phyloP scores from a whole-genome alignment of 1,140 invertebrate genomes.

The Oedothorax gibbosus region DNA sequence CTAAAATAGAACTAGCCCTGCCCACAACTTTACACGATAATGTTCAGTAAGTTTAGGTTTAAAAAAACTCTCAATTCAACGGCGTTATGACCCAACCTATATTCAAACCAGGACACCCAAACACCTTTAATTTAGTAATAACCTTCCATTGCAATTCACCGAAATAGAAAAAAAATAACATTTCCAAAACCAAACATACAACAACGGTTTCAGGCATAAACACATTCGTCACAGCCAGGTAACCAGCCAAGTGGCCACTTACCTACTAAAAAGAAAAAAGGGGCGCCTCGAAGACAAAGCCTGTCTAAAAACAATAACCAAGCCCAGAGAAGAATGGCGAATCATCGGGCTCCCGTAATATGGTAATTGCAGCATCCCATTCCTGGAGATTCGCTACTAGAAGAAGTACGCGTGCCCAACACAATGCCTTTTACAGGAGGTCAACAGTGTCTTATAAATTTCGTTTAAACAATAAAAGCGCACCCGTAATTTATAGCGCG shows the following conservation, averaged over 20 bases:
- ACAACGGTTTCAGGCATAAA: slow-evolving; percentile 10
- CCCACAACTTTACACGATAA: no score
- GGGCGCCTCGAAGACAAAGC: slow-evolving; percentile 20
- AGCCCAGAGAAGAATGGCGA: slow-evolving; percentile 19
- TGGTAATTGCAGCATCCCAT: slow-evolving; percentile 50
- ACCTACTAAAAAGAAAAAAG: slow-evolving; percentile 32
- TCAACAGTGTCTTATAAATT: slow-evolving; percentile 58
- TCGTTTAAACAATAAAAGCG: slow-evolving; percentile 60
- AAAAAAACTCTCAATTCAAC: no score
- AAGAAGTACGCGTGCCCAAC: slow-evolving; percentile 39
- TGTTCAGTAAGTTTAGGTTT: no score
- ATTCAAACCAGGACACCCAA: background rate
- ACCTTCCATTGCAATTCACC: background rate
- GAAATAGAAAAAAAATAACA: background rate
- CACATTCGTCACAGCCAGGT: slow-evolving; percentile 56
- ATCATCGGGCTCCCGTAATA: slow-evolving; percentile 40
- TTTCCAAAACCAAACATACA: slow-evolving; percentile 23
- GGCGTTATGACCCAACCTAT: no score
- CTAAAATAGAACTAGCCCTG: no score
- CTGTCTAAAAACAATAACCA: slow-evolving; percentile 53
- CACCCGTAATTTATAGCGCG: slow-evolving; percentile 51
- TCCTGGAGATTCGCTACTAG: slow-evolving; percentile 6
- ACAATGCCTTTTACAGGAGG: slow-evolving; percentile 50
- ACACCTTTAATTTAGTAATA: background rate
- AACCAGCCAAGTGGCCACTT: slow-evolving; percentile 45